phyloP scores from a whole-genome alignment of 2,888 invertebrate genomes.

The Liopterus haemorrhoidalis region DNA sequence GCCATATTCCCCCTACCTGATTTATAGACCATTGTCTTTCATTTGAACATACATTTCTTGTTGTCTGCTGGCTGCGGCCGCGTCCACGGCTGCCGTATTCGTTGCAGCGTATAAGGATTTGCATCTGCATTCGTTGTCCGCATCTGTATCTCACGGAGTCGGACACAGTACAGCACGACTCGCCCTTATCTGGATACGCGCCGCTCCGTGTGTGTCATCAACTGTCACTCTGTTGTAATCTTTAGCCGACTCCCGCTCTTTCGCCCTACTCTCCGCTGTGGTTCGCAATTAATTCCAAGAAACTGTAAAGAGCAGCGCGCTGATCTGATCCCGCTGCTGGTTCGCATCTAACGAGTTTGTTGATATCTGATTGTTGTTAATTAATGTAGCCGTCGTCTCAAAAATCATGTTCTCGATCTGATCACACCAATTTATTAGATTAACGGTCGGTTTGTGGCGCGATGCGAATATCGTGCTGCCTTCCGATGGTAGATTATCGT shows the following conservation, averaged over 20 bases:
- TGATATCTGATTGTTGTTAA: conserved; percentile 42
- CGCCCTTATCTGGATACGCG: too few relatives aligned
- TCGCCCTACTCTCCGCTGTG: conserved; percentile 19
- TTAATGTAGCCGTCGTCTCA: conserved; percentile 38
- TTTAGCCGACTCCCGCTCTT: conserved; percentile 29
- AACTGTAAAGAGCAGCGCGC: conserved; percentile 30
- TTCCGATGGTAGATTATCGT: conserved; percentile 5
- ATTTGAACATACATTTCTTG: conserved; percentile 46
- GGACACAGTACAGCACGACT: too few relatives aligned
- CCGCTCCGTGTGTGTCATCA: too few relatives aligned
- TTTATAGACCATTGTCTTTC: conserved; percentile 50
- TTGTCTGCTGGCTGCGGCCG: conserved; percentile 4
- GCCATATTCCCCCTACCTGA: conserved; percentile 40
- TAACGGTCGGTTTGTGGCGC: conserved; percentile 10
- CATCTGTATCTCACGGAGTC: conserved; percentile 43
- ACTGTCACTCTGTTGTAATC: too few relatives aligned
- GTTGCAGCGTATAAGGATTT: conserved; percentile 37
- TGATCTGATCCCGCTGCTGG: conserved; percentile 23
- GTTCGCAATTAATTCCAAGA: conserved; percentile 33
- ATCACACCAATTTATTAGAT: conserved; percentile 31
- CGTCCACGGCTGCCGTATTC: conserved; percentile 31
- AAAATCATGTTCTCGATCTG: conserved; percentile 30
- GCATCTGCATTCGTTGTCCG: conserved; percentile 37
- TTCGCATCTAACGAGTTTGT: conserved; percentile 15
- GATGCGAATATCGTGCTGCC: background rate